Evolutionary conservation across 2,888 invertebrate genomes (phyloP).

Genomic region (Coleophora deauratella): DNA sequence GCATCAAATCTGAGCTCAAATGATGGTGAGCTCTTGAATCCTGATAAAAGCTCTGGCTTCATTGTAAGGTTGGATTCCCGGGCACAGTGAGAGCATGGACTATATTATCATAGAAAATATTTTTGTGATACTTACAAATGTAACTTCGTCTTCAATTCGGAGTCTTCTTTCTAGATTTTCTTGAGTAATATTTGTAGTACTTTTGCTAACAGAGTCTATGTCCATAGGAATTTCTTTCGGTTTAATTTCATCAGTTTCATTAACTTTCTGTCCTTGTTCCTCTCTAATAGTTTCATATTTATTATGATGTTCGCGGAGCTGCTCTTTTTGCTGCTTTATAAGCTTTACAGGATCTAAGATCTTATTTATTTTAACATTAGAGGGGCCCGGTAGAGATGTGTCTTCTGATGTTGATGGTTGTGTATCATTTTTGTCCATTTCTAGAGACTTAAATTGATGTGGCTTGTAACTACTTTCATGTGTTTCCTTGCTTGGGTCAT

Average conservation of each 20-base stretch:
- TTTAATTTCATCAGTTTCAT: not conserved
- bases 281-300: constrained; percentile 10
- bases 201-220: constrained; percentile 4
- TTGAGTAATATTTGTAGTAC: constrained; percentile 23
- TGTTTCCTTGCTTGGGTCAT: too few species aligned
- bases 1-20: too few species aligned
- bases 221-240: constrained; percentile 6
- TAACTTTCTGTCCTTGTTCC: constrained; percentile 8
- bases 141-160: constrained; percentile 62
- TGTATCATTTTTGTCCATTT: not conserved
- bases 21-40: too few species aligned
- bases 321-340: constrained; percentile 21
- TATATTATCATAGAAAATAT: too few species aligned
- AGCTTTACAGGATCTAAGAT: constrained; percentile 31
- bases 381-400: constrained; percentile 5
- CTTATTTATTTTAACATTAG: not conserved
- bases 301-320: not conserved
- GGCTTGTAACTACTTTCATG: too few species aligned
- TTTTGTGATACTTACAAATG: constrained; percentile 45
- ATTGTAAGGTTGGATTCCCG: too few species aligned
- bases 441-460: too few species aligned
- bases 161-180: constrained; percentile 52
- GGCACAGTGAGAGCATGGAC: too few species aligned
- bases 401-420: constrained; percentile 4
- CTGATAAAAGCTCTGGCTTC: too few species aligned